Base-by-base conservation (phyloP, 2,888 invertebrate species). In the Gortyna flavago region DNA sequence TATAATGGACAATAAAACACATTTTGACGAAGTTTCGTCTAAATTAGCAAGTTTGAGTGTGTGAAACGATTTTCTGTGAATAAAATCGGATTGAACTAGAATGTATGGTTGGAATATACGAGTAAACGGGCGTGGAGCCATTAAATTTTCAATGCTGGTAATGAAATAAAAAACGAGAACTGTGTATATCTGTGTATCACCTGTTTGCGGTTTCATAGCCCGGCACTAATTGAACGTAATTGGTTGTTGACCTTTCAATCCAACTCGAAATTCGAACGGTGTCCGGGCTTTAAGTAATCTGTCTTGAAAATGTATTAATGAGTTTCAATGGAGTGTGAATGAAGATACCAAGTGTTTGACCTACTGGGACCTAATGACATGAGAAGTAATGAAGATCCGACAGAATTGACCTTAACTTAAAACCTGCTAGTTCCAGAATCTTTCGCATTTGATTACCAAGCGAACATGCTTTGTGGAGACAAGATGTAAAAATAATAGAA, bases 41-140 rank as follows among this genome's bases (percentile, higher is more conserved):
- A 79, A 87, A 89, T 89, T 88, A 88, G 88, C 88, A 75, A 80
- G 85, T 88, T 86, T 79, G 81, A 86, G 85, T 88, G 88, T 89
- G 89, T 87, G 88, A 89, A 86, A 80, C 73, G 72, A 81, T 86
- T 57, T 87, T 81, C 81, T 83, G 69, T 88, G 87, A 87, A 88
- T 85, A 75, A 77, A 80, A 78, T 84, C 71, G 66, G 72, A 83
- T 82, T 72, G 77, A 87, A 84, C 81, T 80, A 87, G 82, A 75
- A 85, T 82, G 77, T 62, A 85, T 85, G 74, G 86, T 65, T 82
- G 41, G 65, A 57, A 75, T 64, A 81, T 82, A n/a, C n/a, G n/a
- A n/a, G n/a, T n/a, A 74, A 84, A 78, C 78, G 77, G 75, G 75
- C 84, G 84, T 85, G 72, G 75, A 84, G 67, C 86, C 65, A 85